Base-by-base conservation (phyloP, 2,797 vertebrate species). In the Microtus agrestis region DNA sequence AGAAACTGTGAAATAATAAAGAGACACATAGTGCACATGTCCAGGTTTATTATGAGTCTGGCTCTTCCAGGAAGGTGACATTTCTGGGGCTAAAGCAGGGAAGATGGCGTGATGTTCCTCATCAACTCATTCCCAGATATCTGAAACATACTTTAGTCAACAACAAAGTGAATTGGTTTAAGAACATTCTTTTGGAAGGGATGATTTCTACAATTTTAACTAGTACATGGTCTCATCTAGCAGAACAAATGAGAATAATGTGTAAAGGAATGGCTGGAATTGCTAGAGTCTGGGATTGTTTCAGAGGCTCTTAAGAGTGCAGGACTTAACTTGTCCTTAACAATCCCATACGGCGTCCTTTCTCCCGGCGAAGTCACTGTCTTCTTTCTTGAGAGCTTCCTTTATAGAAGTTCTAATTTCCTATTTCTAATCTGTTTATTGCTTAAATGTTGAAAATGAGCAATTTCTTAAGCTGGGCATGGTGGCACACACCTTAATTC, bases 21-120 rank as follows among this genome's bases (percentile, higher is more conserved):
- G 95, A 95, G 94, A 98, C 96, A 97, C 93, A 91, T 87, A 87
- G 74, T 97, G 56, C 27, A 92, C 88, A 97, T 63, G 84, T 96
- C 97, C 97, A 96, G 94, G 91, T 97, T 97, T 98, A 97, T 97
- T 97, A 81, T 95, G 73, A 89, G 93, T 94, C 80, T 92, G 63
- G 31, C 89, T 96, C 71, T 96, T 92, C 96, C 90, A 97, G 73
- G 34, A 92, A 95, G 71, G 92, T 80, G 77, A 87, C 79, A 91
- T 96, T 92, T 61, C 96, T 89, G 46, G 74, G 40, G 54, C 76
- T 96, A 94, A 90, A 91, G 65, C 43, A 87, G 78, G 81, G 43
- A 34, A 92, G 80, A 81, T 8, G 82, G 67, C 56, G 59, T 79
- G 6, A 29, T 74, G 7, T 46, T 91, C 46, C 91, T 94, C 56